phyloP scores from a whole-genome alignment of 2,113 vertebrate species.

The Cyprinodon tularosa region DNA sequence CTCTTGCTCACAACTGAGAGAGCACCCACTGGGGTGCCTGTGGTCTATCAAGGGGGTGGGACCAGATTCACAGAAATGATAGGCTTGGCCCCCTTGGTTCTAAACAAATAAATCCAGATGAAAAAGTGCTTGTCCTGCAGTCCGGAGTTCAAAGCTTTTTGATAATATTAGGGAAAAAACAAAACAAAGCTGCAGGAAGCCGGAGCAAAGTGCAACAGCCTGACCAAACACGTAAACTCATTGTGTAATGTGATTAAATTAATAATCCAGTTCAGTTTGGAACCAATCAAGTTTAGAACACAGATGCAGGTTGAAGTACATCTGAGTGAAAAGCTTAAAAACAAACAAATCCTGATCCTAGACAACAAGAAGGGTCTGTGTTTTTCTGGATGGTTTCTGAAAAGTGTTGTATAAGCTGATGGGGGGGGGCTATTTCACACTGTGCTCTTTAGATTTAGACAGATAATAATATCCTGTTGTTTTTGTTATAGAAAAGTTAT shows the following conservation, averaged over 20 bases:
- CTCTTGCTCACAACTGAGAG: conserved; percentile 12
- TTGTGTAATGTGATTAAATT: conserved; percentile 33
- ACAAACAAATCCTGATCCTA: conserved; percentile 14
- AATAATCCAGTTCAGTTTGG: background rate
- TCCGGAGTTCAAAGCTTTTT: conserved; percentile 55
- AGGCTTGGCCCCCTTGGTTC: conserved; percentile 30
- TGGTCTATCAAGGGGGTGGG: background rate
- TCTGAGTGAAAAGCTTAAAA: background rate
- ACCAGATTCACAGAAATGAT: conserved; percentile 58
- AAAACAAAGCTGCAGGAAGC: conserved; percentile 6
- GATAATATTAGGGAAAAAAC: conserved; percentile 2
- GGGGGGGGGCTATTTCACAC: background rate
- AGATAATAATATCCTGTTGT: background rate
- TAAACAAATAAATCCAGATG: conserved; percentile 37
- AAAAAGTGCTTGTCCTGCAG: conserved; percentile 14
- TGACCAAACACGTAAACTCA: conserved; percentile 25
- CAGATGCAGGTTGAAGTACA: background rate
- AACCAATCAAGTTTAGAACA: background rate
- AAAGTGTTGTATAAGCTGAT: background rate
- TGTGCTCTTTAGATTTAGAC: background rate
- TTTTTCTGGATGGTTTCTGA: conserved; percentile 17
- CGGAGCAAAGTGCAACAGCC: conserved; percentile 43
- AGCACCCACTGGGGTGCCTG: background rate
- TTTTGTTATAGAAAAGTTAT: background rate
- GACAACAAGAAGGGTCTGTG: conserved; percentile 20